A percentile compares a stretch with the other conserved stretches of the same genome.
These are phyloP conservation scores for Poeciliopsis presidionis DNA, from an alignment of 2,797 vertebrate species.

Conservation along the genomic window DNA sequence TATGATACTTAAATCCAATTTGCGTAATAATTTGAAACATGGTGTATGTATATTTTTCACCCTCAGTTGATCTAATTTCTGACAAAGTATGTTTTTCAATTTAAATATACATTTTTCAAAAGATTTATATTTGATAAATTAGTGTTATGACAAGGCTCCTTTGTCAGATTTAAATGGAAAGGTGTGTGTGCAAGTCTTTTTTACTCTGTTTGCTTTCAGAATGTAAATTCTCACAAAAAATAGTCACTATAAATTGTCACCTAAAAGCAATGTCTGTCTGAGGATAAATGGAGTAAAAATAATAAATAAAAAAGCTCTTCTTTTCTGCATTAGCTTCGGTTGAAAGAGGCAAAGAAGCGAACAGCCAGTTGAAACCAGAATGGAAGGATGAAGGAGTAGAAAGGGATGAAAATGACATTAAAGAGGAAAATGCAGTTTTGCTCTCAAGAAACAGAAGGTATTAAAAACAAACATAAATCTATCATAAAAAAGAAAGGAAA, in stretches of 20 bases:
- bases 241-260: constrained; percentile 51
- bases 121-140: not conserved
- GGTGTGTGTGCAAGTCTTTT: not conserved
- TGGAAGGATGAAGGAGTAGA: constrained; percentile 33
- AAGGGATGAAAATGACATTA: constrained; percentile 31
- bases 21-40: too few species aligned
- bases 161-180: constrained; percentile 2
- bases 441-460: not conserved
- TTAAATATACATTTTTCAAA: not conserved
- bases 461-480: not conserved
- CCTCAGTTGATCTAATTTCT: not conserved
- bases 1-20: too few species aligned
- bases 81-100: not conserved
- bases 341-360: constrained; percentile 41
- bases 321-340: constrained; percentile 43
- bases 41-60: not conserved
- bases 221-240: constrained; percentile 7
- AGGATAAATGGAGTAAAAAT: constrained; percentile 46
- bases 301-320: not conserved
- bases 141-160: not conserved
- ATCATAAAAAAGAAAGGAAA: not conserved
- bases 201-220: constrained; percentile 20
- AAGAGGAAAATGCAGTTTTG: not conserved
- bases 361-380: constrained; percentile 42
- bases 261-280: constrained; percentile 58